phyloP scores from a whole-genome alignment of 2,888 invertebrate species.

The Phengaris arion region DNA sequence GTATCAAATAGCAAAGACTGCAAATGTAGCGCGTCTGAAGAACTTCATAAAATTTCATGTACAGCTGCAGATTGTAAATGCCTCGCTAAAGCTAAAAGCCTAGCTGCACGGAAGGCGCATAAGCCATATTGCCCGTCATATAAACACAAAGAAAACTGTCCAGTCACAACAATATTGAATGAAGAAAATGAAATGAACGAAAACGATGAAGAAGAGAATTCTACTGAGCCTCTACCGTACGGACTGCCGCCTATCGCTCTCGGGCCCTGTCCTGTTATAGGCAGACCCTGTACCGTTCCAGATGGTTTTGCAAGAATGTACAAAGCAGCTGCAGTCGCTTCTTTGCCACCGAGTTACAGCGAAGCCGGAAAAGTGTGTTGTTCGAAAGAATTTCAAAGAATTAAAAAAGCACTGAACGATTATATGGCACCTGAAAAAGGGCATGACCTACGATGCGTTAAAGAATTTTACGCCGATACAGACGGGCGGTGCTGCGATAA shows the following conservation, averaged over 20 bases:
- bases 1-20: constrained; percentile 62
- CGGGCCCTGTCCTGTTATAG: constrained; percentile 71
- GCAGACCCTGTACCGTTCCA: constrained; percentile 66
- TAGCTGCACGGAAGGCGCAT: constrained; percentile 57
- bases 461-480: constrained; percentile 65
- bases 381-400: constrained; percentile 70
- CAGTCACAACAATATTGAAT: constrained; percentile 53
- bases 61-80: constrained; percentile 69
- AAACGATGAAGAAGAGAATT: constrained; percentile 63
- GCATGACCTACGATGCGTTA: constrained; percentile 63
- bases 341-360: constrained; percentile 61
- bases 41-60: constrained; percentile 55
- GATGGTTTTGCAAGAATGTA: constrained; percentile 74
- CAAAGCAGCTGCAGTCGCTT: constrained; percentile 56
- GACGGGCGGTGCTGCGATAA: constrained; percentile 71
- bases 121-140: constrained; percentile 66
- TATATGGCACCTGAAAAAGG: constrained; percentile 65
- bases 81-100: constrained; percentile 52
- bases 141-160: constrained; percentile 63
- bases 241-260: constrained; percentile 68
- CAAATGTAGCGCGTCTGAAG: constrained; percentile 62
- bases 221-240: constrained; percentile 63
- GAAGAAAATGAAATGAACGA: constrained; percentile 59
- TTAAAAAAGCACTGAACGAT: constrained; percentile 66
- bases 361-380: constrained; percentile 72